Evolutionary conservation across 2,888 invertebrate species (phyloP).

Genomic region (Pterostichus madidus): DNA sequence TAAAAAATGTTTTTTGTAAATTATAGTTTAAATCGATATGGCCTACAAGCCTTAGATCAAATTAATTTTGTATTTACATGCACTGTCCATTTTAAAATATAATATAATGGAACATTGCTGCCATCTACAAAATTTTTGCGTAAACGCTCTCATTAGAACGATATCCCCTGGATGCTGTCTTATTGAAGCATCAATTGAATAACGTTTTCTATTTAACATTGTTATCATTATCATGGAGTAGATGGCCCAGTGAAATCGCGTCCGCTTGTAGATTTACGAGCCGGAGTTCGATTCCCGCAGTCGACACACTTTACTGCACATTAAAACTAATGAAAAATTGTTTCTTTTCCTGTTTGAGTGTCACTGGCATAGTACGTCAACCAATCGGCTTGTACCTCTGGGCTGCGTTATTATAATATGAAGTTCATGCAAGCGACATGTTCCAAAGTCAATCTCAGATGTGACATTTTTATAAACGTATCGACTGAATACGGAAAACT

Average conservation of each 20-base stretch:
- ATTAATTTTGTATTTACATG: no score
- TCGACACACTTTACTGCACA: no score
- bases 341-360: constrained; percentile 18
- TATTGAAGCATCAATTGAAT: not conserved
- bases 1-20: no score
- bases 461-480: constrained; percentile 71
- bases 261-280: no score
- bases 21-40: no score
- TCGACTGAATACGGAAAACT: constrained; percentile 67
- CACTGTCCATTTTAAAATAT: no score
- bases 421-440: constrained; percentile 69
- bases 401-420: constrained; percentile 70
- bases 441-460: constrained; percentile 70
- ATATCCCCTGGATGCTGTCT: not conserved
- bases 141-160: no score
- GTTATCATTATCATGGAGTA: not conserved
- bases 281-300: no score
- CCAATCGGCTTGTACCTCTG: constrained; percentile 7
- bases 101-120: no score
- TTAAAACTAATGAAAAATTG: not conserved
- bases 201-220: not conserved
- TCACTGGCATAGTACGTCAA: not conserved
- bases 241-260: no score
- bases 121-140: no score
- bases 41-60: no score